phyloP scores from a whole-genome alignment of 2,797 vertebrate genomes.

The Anisognathus igniventris region DNA sequence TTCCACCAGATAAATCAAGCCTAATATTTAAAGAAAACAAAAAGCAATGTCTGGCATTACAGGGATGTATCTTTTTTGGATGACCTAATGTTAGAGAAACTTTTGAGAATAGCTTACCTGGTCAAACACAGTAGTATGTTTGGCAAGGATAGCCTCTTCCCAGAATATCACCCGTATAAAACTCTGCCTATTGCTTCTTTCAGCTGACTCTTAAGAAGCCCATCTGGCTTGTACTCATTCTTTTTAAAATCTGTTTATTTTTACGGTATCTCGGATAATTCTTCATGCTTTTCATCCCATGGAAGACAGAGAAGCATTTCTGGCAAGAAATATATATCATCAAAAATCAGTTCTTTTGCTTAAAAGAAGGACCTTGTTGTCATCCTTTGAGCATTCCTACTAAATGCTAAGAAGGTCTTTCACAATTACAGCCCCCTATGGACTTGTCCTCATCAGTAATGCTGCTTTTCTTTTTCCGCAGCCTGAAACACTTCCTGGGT shows the following conservation, averaged over 20 bases:
- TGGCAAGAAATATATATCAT: not conserved
- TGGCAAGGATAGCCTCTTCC: not conserved
- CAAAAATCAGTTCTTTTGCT: not conserved
- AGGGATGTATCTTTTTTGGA: not conserved
- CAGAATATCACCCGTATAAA: accelerated
- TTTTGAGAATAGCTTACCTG: not conserved
- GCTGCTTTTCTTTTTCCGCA: not conserved
- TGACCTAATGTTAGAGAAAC: not conserved
- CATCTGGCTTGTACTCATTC: not conserved
- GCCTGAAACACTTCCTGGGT: not conserved
- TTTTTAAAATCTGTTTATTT: not conserved
- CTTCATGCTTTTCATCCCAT: not conserved
- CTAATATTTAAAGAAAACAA: not conserved
- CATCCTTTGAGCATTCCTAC: not conserved
- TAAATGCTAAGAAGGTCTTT: not conserved
- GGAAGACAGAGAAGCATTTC: not conserved
- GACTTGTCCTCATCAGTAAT: not conserved
- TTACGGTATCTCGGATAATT: not conserved
- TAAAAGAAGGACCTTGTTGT: not conserved
- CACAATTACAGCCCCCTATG: not conserved
- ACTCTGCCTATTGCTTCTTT: not conserved
- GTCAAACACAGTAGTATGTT: not conserved
- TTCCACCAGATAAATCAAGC: not conserved
- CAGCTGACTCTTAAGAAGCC: not conserved
- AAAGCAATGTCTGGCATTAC: not conserved